These are phyloP conservation scores for Conchocele bisecta DNA, from an alignment of 2,888 invertebrate species.

Conservation along the genomic window DNA sequence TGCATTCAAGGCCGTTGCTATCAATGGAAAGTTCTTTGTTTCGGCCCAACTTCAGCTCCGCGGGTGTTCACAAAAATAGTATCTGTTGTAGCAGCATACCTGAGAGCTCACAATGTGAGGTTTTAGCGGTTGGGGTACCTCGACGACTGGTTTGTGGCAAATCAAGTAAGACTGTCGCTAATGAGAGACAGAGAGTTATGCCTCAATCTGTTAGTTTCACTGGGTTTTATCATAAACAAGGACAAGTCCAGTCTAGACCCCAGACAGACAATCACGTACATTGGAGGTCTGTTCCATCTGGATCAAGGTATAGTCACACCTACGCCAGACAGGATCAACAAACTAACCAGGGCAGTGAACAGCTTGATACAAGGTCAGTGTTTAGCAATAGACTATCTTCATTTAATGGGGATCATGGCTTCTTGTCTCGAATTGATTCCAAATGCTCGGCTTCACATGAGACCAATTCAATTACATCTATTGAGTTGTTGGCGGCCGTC, in stretches of 20 bases:
- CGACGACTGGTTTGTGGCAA: slow-evolving; percentile 48
- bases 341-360: slow-evolving; percentile 7
- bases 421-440: slow-evolving; percentile 21
- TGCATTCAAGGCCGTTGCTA: slow-evolving; percentile 1
- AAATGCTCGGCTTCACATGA: slow-evolving; percentile 13
- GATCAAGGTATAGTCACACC: slow-evolving; percentile 23
- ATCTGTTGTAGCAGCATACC: slow-evolving; percentile 33
- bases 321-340: slow-evolving; percentile 20
- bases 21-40: slow-evolving; percentile 15
- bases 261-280: slow-evolving; percentile 30
- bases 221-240: slow-evolving; percentile 49
- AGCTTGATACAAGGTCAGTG: not conserved
- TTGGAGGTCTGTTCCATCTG: slow-evolving; percentile 24
- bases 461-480: slow-evolving; percentile 24
- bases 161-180: slow-evolving; percentile 7
- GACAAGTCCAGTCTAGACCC: slow-evolving; percentile 33
- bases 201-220: slow-evolving; percentile 21
- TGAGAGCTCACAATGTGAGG: slow-evolving; percentile 19
- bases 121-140: slow-evolving; percentile 29
- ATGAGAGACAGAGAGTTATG: slow-evolving; percentile 19
- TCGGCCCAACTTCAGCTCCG: slow-evolving; percentile 26
- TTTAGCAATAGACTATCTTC: slow-evolving; percentile 22
- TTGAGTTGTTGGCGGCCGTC: slow-evolving; percentile 16
- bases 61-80: slow-evolving; percentile 37
- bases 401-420: slow-evolving; percentile 25